phyloP scores from a whole-genome alignment of 2,888 invertebrate species.

The Athrips mouffetella region DNA sequence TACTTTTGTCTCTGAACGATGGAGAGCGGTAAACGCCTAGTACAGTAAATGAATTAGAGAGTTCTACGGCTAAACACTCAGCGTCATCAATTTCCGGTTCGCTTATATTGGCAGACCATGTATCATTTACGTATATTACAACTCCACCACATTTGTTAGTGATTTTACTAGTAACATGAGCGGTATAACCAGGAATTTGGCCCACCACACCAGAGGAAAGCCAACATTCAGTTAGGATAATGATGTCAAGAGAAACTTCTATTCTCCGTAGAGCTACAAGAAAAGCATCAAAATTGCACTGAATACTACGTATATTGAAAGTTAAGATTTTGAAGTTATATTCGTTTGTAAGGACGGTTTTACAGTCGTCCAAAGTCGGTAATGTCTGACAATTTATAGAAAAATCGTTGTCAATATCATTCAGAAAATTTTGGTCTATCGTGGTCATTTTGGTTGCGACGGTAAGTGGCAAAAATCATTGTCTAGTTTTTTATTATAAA shows the following conservation, averaged over 20 bases:
- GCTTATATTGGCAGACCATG: not conserved
- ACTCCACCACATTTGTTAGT: conserved; percentile 8
- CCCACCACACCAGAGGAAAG: not conserved
- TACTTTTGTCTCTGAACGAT: not conserved
- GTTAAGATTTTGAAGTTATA: conserved; percentile 4
- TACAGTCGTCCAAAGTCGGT: conserved; percentile 1
- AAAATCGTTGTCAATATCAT: not conserved
- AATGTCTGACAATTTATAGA: conserved; percentile 9
- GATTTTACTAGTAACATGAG: not conserved
- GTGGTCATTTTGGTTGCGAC: no score
- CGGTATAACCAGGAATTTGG: conserved; percentile 4
- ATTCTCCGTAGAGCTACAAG: not conserved
- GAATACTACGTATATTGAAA: conserved; percentile 11
- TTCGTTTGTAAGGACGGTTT: not conserved
- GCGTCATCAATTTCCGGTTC: conserved; percentile 6
- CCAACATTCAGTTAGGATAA: conserved; percentile 8
- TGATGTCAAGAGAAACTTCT: not conserved
- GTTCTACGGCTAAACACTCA: not conserved
- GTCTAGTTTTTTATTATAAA: no score
- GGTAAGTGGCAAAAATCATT: no score
- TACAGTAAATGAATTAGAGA: not conserved
- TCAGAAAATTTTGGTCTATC: no score
- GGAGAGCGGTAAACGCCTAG: conserved; percentile 3
- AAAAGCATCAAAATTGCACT: conserved; percentile 10
- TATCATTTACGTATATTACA: not conserved